Base-by-base conservation (phyloP, 1,140 invertebrate genomes). In the Bombus ignitus region DNA sequence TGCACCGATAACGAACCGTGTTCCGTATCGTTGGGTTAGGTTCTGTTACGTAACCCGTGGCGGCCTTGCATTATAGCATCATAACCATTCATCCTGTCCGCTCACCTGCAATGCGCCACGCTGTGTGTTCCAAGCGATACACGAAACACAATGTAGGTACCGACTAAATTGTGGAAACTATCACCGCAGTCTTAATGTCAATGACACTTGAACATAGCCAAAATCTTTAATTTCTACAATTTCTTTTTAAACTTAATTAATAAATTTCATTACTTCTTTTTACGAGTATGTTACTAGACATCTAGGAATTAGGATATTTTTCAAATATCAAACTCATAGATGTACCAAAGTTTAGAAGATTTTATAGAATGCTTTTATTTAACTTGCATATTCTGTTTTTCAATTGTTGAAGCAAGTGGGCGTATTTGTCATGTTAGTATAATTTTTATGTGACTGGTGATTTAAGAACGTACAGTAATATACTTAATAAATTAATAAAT, bases 11-110 rank as follows among this genome's bases (percentile, higher is more conserved):
- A 91, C 92, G 89, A 92, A 91, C 86, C 89, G 81, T 91, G 91
- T 92, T 90, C 90, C 89, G 91, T 92, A 92, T 93, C 89, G 92
- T 90, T 93, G 86, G 90, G 90, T 91, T 92, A 85, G 84, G 87
- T 92, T 93, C 70, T 79, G 71, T 91, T 91, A 94, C 93, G 91
- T 93, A 94, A 94, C 89, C 70, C 83, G 70, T 86, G 87, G 81
- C 91, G 94, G 92, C 93, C 93, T 94, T 94, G 94, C 92, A 92
- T 94, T 93, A 94, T 93, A 92, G 90, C 93, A 92, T 94, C 93
- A 93, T 93, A 93, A 94, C 92, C 92, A 93, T 93, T 94, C 92
- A 92, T 94, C 90, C 93, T 93, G 92, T 93, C 92, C 93, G 91
- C 92, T 94, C 92, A 94, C 94, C 94, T 94, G 93, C 92, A 92